These are phyloP conservation scores for Columba janthina DNA, from an alignment of 2,113 vertebrate genomes.

Conservation along the genomic window DNA sequence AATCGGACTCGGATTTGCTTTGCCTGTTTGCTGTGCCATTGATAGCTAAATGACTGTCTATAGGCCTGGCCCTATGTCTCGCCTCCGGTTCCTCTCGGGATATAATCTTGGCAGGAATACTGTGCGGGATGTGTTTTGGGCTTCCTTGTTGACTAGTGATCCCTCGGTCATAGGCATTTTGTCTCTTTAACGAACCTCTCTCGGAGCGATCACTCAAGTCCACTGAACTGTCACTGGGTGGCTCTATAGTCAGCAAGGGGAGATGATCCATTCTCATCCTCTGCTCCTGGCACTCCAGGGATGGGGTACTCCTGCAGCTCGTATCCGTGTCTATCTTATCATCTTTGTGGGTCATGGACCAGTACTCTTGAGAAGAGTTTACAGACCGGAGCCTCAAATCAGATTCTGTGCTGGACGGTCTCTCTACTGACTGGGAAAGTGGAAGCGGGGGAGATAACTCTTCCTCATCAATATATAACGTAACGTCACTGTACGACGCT, in stretches of 20 bases:
- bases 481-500: slow-evolving; percentile 95
- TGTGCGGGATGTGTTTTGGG: slow-evolving; percentile 86
- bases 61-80: slow-evolving; percentile 81
- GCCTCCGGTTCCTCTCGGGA: slow-evolving; percentile 84
- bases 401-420: slow-evolving; percentile 85
- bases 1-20: slow-evolving; percentile 96
- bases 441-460: slow-evolving; percentile 92
- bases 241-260: slow-evolving; percentile 92
- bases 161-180: slow-evolving; percentile 82
- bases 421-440: slow-evolving; percentile 83
- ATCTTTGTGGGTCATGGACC: slow-evolving; percentile 90
- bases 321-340: slow-evolving; percentile 91
- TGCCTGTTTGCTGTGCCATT: slow-evolving; percentile 92
- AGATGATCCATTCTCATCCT: slow-evolving; percentile 88
- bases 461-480: slow-evolving; percentile 95
- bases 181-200: slow-evolving; percentile 87
- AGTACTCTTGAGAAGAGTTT: slow-evolving; percentile 89
- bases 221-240: slow-evolving; percentile 93
- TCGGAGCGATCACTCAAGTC: slow-evolving; percentile 94
- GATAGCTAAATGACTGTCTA: slow-evolving; percentile 91
- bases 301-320: slow-evolving; percentile 92
- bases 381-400: slow-evolving; percentile 85
- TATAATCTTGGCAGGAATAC: slow-evolving; percentile 80
- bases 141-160: slow-evolving; percentile 85
- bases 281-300: slow-evolving; percentile 89